Base-by-base conservation (phyloP, 2,888 invertebrate species). In the Odontomyia ornata region DNA sequence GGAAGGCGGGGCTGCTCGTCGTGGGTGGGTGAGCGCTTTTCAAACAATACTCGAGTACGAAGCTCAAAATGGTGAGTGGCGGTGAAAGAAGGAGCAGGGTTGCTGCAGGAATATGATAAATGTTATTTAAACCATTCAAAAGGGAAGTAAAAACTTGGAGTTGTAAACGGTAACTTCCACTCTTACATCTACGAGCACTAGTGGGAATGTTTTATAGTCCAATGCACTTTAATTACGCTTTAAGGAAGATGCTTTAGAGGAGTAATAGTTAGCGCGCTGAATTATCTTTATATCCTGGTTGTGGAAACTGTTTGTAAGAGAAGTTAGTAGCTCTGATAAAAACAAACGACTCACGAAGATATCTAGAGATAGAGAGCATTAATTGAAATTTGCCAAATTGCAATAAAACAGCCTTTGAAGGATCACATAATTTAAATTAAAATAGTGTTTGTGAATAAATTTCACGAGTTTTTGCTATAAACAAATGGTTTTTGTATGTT, bases 191-290 rank as follows among this genome's bases (percentile, higher is more conserved):
- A 36, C n/a, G 2, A 18, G 28, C 36, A 36, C n/a, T 15, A 18
- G 28, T 25, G 30, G 18, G 15, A 30, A 27, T 27, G 30, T 30
- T 64, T 64, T 30, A 27, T 64, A 64, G 28, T 30, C 30, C 64
- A 64, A 2, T 64, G 64, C 28, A 30, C 30, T 64, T 64, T 64
- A 64, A 64, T 30, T 64, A 30, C n/a, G n/a, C 30, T 30, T 64
- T 64, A 64, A 64, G n/a, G 11, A n/a, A 64, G 30, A 64, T 64
- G 52, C 18, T 52, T 52, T 2, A 52, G 15, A 4, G 52, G 4
- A 9, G 52, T 15, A 52, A 52, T 52, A n/a, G 52, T 9, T 52
- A 4, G 9, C 9, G 52, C 18, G 15, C 7, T 52, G 13, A 4
- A 52, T 52, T 52, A 52, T 52, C 52, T 52, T n/a, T 4, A 52